These are phyloP conservation scores for Aleiodes alternator DNA, from an alignment of 2,888 invertebrate species.

Conservation along the genomic window DNA sequence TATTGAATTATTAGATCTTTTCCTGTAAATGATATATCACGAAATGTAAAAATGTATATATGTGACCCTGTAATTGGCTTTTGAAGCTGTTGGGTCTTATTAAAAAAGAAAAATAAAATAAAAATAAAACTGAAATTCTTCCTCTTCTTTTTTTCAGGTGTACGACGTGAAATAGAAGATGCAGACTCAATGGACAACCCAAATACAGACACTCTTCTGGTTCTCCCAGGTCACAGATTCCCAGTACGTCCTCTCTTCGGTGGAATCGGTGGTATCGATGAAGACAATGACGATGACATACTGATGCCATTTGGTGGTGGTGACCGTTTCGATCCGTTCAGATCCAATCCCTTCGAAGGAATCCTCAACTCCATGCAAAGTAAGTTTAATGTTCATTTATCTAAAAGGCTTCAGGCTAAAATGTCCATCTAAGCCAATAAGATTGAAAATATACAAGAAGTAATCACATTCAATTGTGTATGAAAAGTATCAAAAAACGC, in stretches of 20 bases:
- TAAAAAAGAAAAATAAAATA: background rate
- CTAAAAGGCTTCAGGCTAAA: too few species aligned
- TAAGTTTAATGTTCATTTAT: background rate
- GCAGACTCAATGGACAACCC: background rate
- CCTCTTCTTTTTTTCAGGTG: constrained; percentile 13
- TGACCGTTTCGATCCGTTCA: constrained; percentile 3
- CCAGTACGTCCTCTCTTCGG: constrained; percentile 1
- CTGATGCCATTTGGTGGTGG: background rate
- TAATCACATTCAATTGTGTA: too few species aligned
- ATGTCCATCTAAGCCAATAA: too few species aligned
- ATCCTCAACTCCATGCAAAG: constrained; percentile 20
- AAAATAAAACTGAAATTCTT: background rate
- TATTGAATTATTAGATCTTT: too few species aligned
- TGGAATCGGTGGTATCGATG: background rate
- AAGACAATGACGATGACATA: constrained; percentile 7
- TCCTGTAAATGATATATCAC: too few species aligned
- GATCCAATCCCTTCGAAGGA: background rate
- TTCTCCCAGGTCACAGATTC: constrained; percentile 10
- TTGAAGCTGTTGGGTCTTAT: too few species aligned
- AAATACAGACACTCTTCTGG: background rate
- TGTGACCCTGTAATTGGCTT: too few species aligned
- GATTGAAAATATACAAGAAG: too few species aligned
- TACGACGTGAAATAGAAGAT: constrained; percentile 3
- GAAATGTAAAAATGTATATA: too few species aligned
- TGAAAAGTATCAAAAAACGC: too few species aligned